Base-by-base conservation (phyloP, 2,888 invertebrate species). In the Diogma glabrata region DNA sequence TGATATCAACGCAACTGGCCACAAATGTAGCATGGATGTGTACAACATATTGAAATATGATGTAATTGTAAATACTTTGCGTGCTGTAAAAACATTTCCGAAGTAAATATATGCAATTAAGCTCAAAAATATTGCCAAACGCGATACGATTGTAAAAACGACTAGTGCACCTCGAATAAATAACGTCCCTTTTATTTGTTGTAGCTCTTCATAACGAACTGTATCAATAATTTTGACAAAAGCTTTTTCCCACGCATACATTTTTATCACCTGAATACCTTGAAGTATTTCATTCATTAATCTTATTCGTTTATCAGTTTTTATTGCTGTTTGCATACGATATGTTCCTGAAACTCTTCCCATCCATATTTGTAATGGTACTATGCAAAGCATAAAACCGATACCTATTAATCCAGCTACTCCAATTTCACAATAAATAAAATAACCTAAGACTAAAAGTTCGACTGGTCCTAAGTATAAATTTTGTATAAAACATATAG, bases 201-300 rank as follows among this genome's bases (percentile, higher is more conserved):
- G 36, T 38, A 56, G 52, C 52, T 53, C 73, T 47, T 62, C 64
- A 51, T 60, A 71, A 58, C 87, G 68, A 3, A 79, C 75, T 6
- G 71, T 63, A 47, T 72, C 76, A 10, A 89, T 79, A 1, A 88
- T 71, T 17, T 76, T 67, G 48, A 82, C 79, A 65, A 93, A 93
- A 1, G 90, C 86, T 57, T 78, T 78, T 68, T 94, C 94, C 86
- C 93, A 94, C 2, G 90, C 84, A 65, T 92, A 93, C 92, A 93
- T 93, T 73, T 94, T 94, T 55, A 94, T 89, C 1, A 92, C 86
- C 72, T 84, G 82, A 64, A 94, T 91, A 1, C 89, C 90, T 47
- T 78, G 79, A 47, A 94, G 84, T 53, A 93, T 85, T 75, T 94
- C 93, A 63, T 83, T 85, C 81, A 93, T 92, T 28, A 89, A 69